These are phyloP conservation scores for Sarcophilus harrisii DNA, from an alignment of 2,797 vertebrate species.

Conservation along the genomic window DNA sequence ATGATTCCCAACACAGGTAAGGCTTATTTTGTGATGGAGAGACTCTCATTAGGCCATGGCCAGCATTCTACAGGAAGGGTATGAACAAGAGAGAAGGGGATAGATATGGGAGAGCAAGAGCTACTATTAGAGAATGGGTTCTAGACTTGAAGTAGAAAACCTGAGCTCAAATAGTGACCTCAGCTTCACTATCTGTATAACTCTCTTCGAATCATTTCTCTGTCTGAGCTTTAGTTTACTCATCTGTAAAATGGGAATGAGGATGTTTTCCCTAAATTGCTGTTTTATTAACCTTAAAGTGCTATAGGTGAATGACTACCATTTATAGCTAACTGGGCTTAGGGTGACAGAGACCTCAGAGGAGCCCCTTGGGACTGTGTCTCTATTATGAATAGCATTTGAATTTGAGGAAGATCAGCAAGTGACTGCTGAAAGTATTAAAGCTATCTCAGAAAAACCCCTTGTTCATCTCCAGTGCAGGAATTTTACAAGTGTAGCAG, in stretches of 20 bases:
- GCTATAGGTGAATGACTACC: not conserved
- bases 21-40: fast-evolving
- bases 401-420: not conserved
- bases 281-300: not conserved
- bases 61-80: not conserved
- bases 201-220: not conserved
- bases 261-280: not conserved
- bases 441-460: not conserved
- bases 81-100: not conserved
- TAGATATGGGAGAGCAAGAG: not conserved
- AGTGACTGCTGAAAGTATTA: not conserved
- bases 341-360: not conserved
- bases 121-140: not conserved
- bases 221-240: not conserved
- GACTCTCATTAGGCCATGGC: not conserved
- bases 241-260: not conserved
- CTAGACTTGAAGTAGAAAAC: not conserved
- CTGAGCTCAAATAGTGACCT: not conserved
- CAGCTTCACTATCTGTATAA: not conserved
- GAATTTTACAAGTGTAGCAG: not conserved
- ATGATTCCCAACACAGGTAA: slow-evolving; percentile 97
- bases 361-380: not conserved
- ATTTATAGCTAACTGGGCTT: not conserved
- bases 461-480: not conserved
- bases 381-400: not conserved